These are phyloP conservation scores for Sinodicranocentrus sp. DNA, from an alignment of 2,888 invertebrate genomes.

Conservation along the genomic window DNA sequence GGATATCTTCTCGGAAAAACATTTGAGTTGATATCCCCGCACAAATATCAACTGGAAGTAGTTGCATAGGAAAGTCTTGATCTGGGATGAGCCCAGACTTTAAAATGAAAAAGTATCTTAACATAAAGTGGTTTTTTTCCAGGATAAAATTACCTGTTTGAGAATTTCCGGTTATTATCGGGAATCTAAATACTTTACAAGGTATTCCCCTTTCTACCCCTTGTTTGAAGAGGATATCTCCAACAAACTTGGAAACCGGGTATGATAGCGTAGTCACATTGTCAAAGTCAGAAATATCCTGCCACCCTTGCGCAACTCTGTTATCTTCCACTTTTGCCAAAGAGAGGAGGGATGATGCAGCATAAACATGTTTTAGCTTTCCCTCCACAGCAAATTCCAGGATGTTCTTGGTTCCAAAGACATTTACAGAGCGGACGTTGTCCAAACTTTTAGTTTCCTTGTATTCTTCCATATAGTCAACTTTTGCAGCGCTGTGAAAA, in stretches of 20 bases:
- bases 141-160: neutral
- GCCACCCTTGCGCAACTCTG: neutral
- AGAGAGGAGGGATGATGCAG: neutral
- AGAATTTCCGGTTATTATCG: neutral
- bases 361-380: neutral
- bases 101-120: neutral
- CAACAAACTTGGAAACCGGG: neutral
- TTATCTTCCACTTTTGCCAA: neutral
- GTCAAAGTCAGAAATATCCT: neutral
- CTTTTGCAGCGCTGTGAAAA: neutral
- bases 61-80: neutral
- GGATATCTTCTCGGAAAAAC: neutral
- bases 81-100: neutral
- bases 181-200: no score
- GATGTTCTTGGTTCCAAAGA: neutral
- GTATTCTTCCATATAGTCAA: neutral
- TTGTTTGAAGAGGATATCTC: neutral
- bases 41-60: conserved; percentile 1
- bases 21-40: neutral
- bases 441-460: neutral
- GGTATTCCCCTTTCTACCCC: neutral
- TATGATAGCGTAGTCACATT: neutral
- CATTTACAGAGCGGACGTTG: neutral
- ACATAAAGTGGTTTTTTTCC: neutral
- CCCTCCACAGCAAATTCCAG: neutral